Evolutionary conservation across 1,140 invertebrate genomes (phyloP).

Genomic region (Saccostrea echinata): DNA sequence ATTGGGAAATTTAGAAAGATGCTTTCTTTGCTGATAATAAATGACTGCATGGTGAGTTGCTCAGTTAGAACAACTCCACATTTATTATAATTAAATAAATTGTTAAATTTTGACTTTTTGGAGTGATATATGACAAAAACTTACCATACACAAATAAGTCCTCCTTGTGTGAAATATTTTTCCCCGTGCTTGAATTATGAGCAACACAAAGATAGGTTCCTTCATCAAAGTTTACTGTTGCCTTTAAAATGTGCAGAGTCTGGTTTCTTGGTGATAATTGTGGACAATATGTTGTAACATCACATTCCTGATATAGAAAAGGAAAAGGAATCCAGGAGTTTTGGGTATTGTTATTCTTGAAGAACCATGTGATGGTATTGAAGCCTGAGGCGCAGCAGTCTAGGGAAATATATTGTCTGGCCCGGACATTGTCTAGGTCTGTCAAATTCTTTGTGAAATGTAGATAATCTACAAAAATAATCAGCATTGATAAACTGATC

Average conservation of each 20-base stretch:
- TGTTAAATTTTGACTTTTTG: no score
- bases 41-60: no score
- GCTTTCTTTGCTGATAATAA: no score
- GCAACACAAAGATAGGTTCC: neutral
- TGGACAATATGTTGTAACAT: neutral
- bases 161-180: neutral
- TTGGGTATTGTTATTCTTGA: neutral
- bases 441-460: conserved; percentile 15
- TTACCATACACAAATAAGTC: neutral
- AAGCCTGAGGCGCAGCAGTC: neutral
- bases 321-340: neutral
- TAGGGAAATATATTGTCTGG: neutral
- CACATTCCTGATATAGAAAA: neutral
- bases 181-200: neutral
- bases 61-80: no score
- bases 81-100: no score
- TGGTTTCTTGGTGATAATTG: neutral
- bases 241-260: neutral
- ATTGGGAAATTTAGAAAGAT: no score
- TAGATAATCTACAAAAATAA: neutral
- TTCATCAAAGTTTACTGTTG: neutral
- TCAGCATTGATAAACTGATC: no score
- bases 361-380: conserved; percentile 8
- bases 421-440: neutral
- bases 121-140: no score